These are phyloP conservation scores for Vidua chalybeata DNA, from an alignment of 2,113 vertebrate genomes.

Conservation along the genomic window DNA sequence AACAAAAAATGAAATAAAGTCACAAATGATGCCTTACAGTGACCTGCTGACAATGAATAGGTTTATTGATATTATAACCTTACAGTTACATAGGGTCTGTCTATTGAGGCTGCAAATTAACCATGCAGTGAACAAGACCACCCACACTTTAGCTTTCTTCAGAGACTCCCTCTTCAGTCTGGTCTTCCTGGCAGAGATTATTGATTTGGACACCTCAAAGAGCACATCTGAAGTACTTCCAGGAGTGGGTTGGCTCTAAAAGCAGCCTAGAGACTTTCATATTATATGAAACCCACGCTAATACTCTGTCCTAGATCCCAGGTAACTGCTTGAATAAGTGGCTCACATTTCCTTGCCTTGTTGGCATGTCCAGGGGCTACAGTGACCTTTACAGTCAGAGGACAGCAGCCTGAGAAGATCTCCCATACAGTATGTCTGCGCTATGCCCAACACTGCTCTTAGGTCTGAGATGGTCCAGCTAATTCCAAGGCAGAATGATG, in stretches of 20 bases:
- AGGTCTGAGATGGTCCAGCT: neutral
- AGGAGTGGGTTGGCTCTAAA: neutral
- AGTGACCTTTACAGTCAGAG: neutral
- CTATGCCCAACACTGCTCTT: neutral
- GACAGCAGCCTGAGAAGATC: neutral
- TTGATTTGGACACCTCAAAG: neutral
- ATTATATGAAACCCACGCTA: neutral
- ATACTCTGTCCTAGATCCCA: neutral
- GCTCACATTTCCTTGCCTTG: neutral
- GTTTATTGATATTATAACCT: neutral
- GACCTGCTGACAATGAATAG: neutral
- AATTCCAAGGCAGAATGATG: neutral
- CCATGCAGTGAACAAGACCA: neutral
- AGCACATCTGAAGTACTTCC: neutral
- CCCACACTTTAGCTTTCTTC: neutral
- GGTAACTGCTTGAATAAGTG: neutral
- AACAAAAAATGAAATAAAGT: neutral
- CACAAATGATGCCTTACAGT: neutral
- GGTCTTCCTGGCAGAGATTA: neutral
- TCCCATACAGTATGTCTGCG: rapidly evolving
- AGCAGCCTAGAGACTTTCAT: neutral
- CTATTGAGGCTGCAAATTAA: neutral
- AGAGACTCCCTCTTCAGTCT: neutral
- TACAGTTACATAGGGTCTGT: neutral
- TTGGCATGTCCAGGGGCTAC: neutral